Base-by-base conservation (phyloP, 2,113 vertebrate genomes). In the Pseudorasbora parva region DNA sequence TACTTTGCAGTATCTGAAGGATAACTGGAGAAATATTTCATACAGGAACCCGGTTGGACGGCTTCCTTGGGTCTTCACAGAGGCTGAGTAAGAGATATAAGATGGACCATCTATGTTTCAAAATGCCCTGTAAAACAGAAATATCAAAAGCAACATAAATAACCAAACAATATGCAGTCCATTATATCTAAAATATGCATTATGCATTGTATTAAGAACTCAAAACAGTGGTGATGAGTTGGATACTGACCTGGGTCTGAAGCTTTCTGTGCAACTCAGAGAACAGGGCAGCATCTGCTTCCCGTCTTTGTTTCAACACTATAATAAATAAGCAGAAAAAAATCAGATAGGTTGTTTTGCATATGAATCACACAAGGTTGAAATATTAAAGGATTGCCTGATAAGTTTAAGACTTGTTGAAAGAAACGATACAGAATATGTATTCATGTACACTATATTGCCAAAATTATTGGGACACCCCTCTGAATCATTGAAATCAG, bases 51-150 rank as follows among this genome's bases (percentile, higher is more conserved):
- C 98, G 97, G 89, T 88, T 92, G 74, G 96, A 93, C 1, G 95
- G 97, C 85, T 96, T 98, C 57, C 97, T 96, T 15, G 97, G 98
- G 86, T 99, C 98, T 90, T 99, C 98, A 88, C 96, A 97, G 78
- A 99, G 97, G 90, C 96, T 98, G 69, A 99, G 96, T 89, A 99
- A 90, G 92, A 99, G 94, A 93, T 99, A 99, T 88, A 99, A 96
- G 85, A 98, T 93, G 60, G 98, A 96, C 98, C 98, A 99, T 88
- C 96, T 96, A 88, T 99, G 97, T 91, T 98, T 98, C 91, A 99
- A 90, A 86, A 99, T 90, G 23, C 97, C 96, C 98, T 99, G 91
- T 62, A 0, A 9, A 86, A 9, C 4, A 82, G 3, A 85, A 82
- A 78, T 2, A 84, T 12, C 84, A 73, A n/a, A 81, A 41, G 56